Conservation (phyloP, 2,113 vertebrate genomes). For the Corythornis madagascariensis region DNA sequence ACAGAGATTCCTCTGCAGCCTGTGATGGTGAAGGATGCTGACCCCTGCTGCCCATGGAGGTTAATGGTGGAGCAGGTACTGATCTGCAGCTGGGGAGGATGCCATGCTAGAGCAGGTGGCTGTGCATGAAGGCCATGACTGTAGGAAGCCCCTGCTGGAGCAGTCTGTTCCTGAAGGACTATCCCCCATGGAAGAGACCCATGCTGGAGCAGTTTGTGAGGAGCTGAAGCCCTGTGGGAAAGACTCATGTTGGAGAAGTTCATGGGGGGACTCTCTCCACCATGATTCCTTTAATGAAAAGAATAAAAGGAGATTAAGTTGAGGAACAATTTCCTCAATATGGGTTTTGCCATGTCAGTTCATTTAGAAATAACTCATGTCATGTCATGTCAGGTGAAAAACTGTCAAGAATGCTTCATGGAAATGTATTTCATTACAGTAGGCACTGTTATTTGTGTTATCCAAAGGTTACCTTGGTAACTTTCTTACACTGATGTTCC, state of each 20-base stretch:
- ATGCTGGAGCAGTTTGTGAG: background rate
- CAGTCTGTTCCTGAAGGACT: background rate
- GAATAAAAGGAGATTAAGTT: background rate
- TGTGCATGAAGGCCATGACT: too few relatives aligned
- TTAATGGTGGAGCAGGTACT: background rate
- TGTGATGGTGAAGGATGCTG: background rate
- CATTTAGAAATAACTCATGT: conserved; percentile 1
- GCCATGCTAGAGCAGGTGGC: background rate
- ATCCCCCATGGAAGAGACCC: background rate
- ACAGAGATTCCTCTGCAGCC: background rate
- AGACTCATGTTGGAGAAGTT: background rate
- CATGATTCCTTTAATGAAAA: background rate
- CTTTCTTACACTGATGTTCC: background rate
- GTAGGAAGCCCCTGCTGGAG: too few relatives aligned
- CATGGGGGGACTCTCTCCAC: background rate
- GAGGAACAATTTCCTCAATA: background rate
- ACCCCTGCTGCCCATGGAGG: background rate
- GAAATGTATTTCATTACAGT: background rate
- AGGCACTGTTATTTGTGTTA: background rate
- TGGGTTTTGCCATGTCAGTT: background rate
- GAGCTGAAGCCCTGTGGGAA: background rate
- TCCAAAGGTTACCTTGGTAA: background rate
- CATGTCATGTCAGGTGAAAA: background rate
- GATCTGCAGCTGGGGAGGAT: background rate
- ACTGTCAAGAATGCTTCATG: background rate